These are phyloP conservation scores for Collichthys lucidus DNA, from an alignment of 2,113 vertebrate species.

Conservation along the genomic window DNA sequence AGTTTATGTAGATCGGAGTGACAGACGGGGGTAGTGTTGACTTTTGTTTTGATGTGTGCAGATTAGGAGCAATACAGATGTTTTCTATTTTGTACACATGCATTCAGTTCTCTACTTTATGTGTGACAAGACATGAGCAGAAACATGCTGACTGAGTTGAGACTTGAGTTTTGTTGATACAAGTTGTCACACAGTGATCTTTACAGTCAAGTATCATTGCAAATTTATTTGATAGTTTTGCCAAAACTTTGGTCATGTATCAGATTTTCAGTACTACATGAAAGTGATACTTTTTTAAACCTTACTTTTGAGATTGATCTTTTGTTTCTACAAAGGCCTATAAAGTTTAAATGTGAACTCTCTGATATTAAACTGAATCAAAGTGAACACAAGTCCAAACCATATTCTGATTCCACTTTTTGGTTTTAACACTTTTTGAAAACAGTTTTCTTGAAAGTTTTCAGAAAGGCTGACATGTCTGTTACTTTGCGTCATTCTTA, in stretches of 20 bases:
- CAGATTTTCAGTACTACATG: neutral
- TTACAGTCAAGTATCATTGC: neutral
- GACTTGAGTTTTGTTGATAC: neutral
- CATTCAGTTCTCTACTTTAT: neutral
- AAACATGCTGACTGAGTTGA: neutral
- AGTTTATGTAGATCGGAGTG: constrained; percentile 14
- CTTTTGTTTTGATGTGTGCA: neutral
- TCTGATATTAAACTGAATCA: no score
- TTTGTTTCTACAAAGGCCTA: neutral
- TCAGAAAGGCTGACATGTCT: neutral
- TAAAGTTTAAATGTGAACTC: neutral
- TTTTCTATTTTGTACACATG: neutral
- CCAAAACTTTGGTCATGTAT: neutral
- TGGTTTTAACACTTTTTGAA: neutral
- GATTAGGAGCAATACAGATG: neutral
- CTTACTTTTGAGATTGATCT: neutral
- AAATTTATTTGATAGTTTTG: neutral
- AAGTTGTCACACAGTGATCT: neutral
- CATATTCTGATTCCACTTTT: neutral
- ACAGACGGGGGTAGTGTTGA: constrained; percentile 10
- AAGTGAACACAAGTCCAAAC: neutral
- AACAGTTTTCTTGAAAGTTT: neutral
- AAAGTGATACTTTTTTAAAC: neutral
- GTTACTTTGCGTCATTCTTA: neutral
- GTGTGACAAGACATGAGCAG: neutral